Percentiles rank a stretch among this genome's conserved stretches.
Evolutionary conservation across 2,888 invertebrate species (phyloP).

Genomic region (Drosophila atroscutellata): DNA sequence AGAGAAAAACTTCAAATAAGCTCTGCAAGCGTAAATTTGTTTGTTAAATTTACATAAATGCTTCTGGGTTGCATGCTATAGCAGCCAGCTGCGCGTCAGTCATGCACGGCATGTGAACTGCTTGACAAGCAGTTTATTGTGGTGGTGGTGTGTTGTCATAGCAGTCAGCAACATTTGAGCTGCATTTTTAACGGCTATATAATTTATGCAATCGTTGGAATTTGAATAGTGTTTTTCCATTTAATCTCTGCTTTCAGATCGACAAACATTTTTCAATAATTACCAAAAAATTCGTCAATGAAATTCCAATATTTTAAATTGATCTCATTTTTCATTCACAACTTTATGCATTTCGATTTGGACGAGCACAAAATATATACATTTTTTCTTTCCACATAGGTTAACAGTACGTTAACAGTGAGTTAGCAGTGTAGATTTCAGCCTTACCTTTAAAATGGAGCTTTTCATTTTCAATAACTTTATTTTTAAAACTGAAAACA

Average conservation of each 20-base stretch:
- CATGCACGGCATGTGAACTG: conserved; percentile 6
- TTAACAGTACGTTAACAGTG: background rate
- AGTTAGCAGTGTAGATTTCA: background rate
- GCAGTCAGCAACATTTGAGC: conserved; percentile 18
- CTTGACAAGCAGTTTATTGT: conserved; percentile 44
- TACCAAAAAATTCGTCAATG: too few relatives aligned
- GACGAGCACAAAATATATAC: too few relatives aligned
- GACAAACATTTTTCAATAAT: too few relatives aligned
- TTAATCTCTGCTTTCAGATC: background rate
- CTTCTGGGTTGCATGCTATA: conserved; percentile 14
- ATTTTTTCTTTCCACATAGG: background rate
- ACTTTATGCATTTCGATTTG: too few relatives aligned
- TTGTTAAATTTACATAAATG: background rate
- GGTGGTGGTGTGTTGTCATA: conserved; percentile 29
- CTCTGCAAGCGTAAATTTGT: conserved; percentile 13
- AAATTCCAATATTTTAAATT: too few relatives aligned
- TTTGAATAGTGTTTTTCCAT: background rate
- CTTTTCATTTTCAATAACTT: background rate
- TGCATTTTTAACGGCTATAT: conserved; percentile 10
- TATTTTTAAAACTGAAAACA: background rate
- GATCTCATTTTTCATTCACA: background rate
- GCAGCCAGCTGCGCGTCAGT: conserved; percentile 27
- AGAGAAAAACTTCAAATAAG: background rate
- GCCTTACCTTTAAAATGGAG: background rate
- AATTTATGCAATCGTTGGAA: conserved; percentile 11